A percentile compares a stretch with the other conserved stretches of the same genome.
Conservation (phyloP, 53 echinoderm and acorn worm species). For the Crossaster papposus region DNA sequence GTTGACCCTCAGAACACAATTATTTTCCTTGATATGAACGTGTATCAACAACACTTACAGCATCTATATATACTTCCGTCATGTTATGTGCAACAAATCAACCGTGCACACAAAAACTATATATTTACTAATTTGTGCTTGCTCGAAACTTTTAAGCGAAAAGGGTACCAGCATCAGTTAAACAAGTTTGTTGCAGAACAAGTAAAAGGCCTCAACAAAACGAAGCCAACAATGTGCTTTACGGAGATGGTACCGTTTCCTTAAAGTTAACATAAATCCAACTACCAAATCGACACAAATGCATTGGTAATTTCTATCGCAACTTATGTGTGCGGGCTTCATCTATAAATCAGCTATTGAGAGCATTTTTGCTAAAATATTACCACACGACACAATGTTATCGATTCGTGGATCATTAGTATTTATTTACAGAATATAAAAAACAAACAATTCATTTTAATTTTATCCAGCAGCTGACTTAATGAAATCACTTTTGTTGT, state of each 20-base stretch:
- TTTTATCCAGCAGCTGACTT: neutral
- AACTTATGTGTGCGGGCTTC: neutral
- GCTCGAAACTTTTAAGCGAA: too few relatives aligned
- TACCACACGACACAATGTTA: slow-evolving; percentile 3
- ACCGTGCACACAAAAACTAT: neutral
- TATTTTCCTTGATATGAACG: neutral
- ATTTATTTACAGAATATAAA: slow-evolving; percentile 40
- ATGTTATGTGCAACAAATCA: neutral
- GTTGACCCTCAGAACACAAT: neutral
- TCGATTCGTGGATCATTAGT: neutral
- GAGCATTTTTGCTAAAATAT: neutral
- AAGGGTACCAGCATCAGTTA: too few relatives aligned
- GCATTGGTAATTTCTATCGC: too few relatives aligned
- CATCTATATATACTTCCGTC: neutral
- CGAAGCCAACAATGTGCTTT: too few relatives aligned
- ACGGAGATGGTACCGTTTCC: too few relatives aligned
- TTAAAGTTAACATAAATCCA: too few relatives aligned
- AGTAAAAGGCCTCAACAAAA: too few relatives aligned
- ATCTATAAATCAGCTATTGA: neutral
- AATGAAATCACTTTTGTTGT: neutral
- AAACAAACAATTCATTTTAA: neutral
- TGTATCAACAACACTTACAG: neutral
- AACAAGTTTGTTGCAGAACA: too few relatives aligned
- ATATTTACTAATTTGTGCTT: neutral
- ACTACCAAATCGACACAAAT: too few relatives aligned